A percentile compares a stretch with the other conserved stretches of the same genome.
phyloP scores from a whole-genome alignment of 2,113 vertebrate species.

The Sinocyclocheilus anophthalmus region DNA sequence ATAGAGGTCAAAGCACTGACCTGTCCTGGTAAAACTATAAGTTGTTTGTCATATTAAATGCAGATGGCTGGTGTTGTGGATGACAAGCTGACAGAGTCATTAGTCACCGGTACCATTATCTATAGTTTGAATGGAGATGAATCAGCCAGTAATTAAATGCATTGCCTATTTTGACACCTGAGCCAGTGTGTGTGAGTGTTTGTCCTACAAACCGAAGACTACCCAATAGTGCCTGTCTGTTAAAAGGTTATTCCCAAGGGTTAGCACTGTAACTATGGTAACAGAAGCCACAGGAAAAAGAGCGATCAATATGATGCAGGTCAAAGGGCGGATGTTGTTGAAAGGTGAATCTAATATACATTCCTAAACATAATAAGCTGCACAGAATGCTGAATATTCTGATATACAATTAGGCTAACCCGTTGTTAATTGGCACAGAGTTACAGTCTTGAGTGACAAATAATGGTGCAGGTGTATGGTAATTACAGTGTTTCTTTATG shows the following conservation, averaged over 20 bases:
- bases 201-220: conserved; percentile 37
- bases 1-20: conserved; percentile 44
- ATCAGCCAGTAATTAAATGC: conserved; percentile 26
- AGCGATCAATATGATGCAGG: conserved; percentile 35
- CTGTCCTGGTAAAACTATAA: conserved; percentile 31
- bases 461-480: background rate
- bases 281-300: conserved; percentile 13
- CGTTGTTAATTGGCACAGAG: background rate
- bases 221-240: conserved; percentile 25
- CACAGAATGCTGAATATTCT: background rate
- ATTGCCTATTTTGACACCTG: conserved; percentile 26
- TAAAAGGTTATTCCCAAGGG: conserved; percentile 38
- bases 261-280: conserved; percentile 55
- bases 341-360: background rate
- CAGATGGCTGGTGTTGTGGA: conserved; percentile 2
- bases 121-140: conserved; percentile 34
- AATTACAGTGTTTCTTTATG: conserved; percentile 26
- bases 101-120: conserved; percentile 23
- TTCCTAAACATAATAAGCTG: background rate
- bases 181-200: conserved; percentile 29
- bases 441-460: conserved; percentile 2
- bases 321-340: conserved; percentile 4
- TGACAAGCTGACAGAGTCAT: conserved; percentile 17
- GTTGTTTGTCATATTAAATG: conserved; percentile 33
- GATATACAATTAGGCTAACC: background rate